phyloP scores from a whole-genome alignment of 2,113 vertebrate genomes.

The Phrynocephalus versicolor region DNA sequence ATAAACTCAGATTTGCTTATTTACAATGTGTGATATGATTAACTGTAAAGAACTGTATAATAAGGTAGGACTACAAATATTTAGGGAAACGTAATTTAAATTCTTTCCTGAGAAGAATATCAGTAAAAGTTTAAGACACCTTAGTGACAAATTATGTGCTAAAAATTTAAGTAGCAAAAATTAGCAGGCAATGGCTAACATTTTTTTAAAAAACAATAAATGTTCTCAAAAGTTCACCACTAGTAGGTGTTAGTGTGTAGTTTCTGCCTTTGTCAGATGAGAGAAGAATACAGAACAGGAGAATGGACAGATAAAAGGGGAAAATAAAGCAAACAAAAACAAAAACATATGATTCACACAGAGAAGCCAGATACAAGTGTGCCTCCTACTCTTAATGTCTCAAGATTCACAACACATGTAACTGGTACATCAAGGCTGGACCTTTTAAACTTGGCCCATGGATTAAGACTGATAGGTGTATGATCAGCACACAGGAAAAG shows the following conservation, averaged over 20 bases:
- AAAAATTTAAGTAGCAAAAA: conserved; percentile 24
- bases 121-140: conserved; percentile 23
- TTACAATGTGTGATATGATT: conserved; percentile 57
- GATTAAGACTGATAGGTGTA: conserved; percentile 51
- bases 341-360: conserved; percentile 39
- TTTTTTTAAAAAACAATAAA: conserved; percentile 3
- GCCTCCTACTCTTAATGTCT: conserved; percentile 38
- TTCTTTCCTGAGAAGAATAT: conserved; percentile 40
- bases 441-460: conserved; percentile 44
- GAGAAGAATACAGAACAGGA: conserved; percentile 39
- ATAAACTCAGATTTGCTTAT: conserved; percentile 26
- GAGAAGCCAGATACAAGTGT: conserved; percentile 41
- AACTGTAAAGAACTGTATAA: conserved; percentile 22
- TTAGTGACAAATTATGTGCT: conserved; percentile 37
- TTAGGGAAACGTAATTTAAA: conserved; percentile 49
- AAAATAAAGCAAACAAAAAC: conserved; percentile 53
- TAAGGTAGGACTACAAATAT: conserved; percentile 28
- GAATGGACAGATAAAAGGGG: conserved; percentile 32
- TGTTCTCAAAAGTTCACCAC: conserved; percentile 41
- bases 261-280: conserved; percentile 18
- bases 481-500: conserved; percentile 50
- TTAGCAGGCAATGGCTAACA: not conserved
- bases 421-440: conserved; percentile 36
- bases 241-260: conserved; percentile 2
- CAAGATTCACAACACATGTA: not conserved